Evolutionary conservation across 2,888 invertebrate genomes (phyloP), one percentile per base, ranked within the genome.

Genomic region (Drosophila aldrichi): DNA sequence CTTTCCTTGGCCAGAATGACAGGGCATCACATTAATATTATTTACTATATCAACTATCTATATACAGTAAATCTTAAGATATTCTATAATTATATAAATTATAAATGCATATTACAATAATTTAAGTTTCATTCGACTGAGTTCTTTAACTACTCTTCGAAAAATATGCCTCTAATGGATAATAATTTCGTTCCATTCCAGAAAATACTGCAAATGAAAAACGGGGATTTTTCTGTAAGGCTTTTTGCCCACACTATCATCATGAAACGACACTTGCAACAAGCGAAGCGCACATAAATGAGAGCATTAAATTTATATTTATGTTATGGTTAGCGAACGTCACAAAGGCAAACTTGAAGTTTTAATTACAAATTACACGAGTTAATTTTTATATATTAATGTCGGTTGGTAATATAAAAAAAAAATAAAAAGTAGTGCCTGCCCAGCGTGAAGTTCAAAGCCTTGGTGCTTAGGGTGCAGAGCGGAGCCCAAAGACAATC

Each of bases 291-390:
- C 71, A 34, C 71, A 79, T 40, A 69, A 73, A 81, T 81, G 78
- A 76, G 80, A 69, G 66, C 78, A 76, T 62, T 49, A 63, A 71
- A 69, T 77, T 73, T 76, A 73, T 86, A 74, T 82, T 74, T 74
- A 69, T 68, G 65, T 61, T 64, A 62, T 44, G 51, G 64, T 57
- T 54, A 22, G 48, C 49, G 62, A 66, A 59, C 61, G 71, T 61
- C 73, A 75, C 70, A 81, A 69, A 49, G 71, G 29, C 76, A 78
- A 82, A 67, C 61, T 64, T 64, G 54, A 65, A 74, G 68, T 83
- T 81, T 79, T 79, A 84, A 89, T 85, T 89, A 89, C 88, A 89
- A 88, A 88, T 89, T 88, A 86, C 88, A 78, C 58, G 70, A 76
- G 71, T 76, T 64, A 61, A 76, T 60, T 71, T 76, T 60, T 70